These are phyloP conservation scores for Brachirus orientalis DNA, from an alignment of 2,113 vertebrate genomes.

Conservation along the genomic window DNA sequence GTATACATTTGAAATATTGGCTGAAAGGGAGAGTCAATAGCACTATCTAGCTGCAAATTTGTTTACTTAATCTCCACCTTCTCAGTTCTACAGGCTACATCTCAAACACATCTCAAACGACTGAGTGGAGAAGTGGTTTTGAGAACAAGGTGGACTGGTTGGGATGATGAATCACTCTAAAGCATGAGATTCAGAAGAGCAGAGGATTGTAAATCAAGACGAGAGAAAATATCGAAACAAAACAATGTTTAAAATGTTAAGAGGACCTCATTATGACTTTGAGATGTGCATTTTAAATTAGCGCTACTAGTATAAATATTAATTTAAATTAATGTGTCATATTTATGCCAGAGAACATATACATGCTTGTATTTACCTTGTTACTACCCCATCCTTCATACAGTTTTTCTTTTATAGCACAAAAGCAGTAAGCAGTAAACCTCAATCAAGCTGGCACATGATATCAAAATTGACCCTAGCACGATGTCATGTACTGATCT, in stretches of 20 bases:
- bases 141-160: too few relatives aligned
- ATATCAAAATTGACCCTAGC: neutral
- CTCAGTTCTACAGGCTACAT: constrained; percentile 13
- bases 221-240: too few relatives aligned
- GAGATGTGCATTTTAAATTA: too few relatives aligned
- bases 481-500: neutral
- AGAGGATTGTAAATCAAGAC: constrained; percentile 15
- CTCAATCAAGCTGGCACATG: neutral
- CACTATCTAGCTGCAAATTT: constrained; percentile 17
- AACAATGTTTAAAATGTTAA: neutral
- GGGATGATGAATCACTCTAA: too few relatives aligned
- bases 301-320: too few relatives aligned
- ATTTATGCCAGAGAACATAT: too few relatives aligned
- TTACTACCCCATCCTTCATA: neutral
- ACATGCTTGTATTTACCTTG: too few relatives aligned
- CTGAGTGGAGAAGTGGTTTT: too few relatives aligned
- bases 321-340: too few relatives aligned
- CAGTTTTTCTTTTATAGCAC: neutral
- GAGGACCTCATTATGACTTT: too few relatives aligned
- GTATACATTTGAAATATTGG: neutral
- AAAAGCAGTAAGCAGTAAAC: neutral
- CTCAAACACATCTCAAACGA: too few relatives aligned
- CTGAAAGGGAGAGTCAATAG: constrained; percentile 17
- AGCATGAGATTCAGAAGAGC: too few relatives aligned
- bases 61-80: constrained; percentile 7